These are phyloP conservation scores for Melozone crissalis DNA, from an alignment of 2,113 vertebrate species.

Conservation along the genomic window DNA sequence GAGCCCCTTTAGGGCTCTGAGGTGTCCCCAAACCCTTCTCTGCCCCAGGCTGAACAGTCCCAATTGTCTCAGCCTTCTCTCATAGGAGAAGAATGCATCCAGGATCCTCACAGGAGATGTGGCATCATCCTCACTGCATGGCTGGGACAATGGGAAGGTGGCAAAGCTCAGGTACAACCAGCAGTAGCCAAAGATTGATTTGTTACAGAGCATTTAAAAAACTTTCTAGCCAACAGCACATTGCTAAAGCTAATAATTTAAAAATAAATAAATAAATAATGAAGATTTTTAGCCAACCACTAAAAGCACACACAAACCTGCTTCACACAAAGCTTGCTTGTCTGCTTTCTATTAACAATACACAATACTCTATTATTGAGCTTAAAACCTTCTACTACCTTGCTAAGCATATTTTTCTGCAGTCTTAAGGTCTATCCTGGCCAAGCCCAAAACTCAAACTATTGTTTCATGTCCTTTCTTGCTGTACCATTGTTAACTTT, in stretches of 20 bases:
- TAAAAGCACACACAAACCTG: neutral
- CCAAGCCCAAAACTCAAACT: neutral
- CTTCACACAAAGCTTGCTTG: neutral
- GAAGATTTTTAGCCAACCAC: neutral
- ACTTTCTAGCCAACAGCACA: neutral
- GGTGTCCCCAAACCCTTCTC: neutral
- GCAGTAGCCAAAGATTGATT: neutral
- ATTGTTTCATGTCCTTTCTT: neutral
- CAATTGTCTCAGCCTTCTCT: neutral
- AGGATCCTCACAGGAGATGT: no score
- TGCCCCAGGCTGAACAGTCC: neutral
- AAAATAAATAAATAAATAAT: neutral
- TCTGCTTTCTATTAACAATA: neutral
- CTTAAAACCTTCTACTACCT: neutral
- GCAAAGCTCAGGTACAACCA: neutral
- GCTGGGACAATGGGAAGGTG: no score
- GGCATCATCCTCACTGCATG: neutral
- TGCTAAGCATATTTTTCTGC: neutral
- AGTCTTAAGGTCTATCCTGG: neutral
- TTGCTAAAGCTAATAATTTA: neutral
- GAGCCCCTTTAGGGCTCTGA: neutral
- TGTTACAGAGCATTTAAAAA: neutral
- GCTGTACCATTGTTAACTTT: neutral
- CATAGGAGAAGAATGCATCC: accelerated
- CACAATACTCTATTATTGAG: neutral